Base-by-base conservation (phyloP, 2,888 invertebrate species). In the Chironomus tentans region DNA sequence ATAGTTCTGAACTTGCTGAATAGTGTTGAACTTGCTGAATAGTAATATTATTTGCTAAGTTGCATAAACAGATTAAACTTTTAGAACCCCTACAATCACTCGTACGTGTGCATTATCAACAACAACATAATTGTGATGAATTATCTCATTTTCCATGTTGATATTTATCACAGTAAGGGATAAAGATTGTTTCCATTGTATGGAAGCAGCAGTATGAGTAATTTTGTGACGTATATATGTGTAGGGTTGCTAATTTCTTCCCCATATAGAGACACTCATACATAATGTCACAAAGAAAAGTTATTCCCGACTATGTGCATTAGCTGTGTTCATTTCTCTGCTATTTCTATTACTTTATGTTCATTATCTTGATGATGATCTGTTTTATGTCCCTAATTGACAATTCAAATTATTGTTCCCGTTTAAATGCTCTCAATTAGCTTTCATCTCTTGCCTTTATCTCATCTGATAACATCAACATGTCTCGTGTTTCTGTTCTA, bases 341-440 rank as follows among this genome's bases (percentile, higher is more conserved):
- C 65, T 65, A 22, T 24, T 24, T 62, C 18, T 21, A 62, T 21
- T 65, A 13, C 24, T 65, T 10, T 65, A 65, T 65, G 13, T 65
- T 24, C 65, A 65, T 24, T 18, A 65, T 56, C 15, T 21, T 65
- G 65, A 65, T 24, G 24, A 65, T 65, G 65, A 65, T 65, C 65
- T 65, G 65, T 24, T 65, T 65, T 24, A 65, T 24, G 65, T 65
- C 65, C 65, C 65, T 65, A 65, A 24, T 65, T 65, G 65, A 65
- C 65, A 65, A 65, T 65, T 65, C 65, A 65, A 65, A 65, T 65
- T 65, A 65, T 65, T 65, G 71, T 38, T 47, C 50, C 18, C 56
- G 50, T 71, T 24, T 47, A 71, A 47, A 46, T 71, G 50, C 38
- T 71, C 65, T 71, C 71, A 71, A 71, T 71, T 71, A 71, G 70